Evolutionary conservation across 2,888 invertebrate genomes (phyloP), one percentile per base, ranked within the genome.

Genomic region (Zhengitettix transpicula): DNA sequence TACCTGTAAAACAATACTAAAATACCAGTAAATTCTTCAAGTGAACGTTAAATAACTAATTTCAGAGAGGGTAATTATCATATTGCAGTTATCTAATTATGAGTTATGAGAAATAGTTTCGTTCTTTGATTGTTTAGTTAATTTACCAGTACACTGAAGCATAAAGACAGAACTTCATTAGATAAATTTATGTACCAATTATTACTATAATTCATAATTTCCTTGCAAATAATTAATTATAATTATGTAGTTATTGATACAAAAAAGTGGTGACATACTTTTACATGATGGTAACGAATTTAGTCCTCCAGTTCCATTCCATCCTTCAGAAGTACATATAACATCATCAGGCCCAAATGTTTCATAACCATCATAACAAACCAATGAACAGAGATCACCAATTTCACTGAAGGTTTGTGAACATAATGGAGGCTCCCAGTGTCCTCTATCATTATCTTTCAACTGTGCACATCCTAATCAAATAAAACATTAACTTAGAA

Each of bases 281-380:
- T 40, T 57, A 40, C 60, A 60, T 14, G 57, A 41, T 12, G 61
- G 61, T 10, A 61, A 41, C 15, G 52, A 42, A 12, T 56, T 52
- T 40, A 58, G 52, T 11, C 58, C 58, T 52, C 58, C 55, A 9
- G 55, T 53, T 10, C 58, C 61, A 16, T 55, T 55, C 61, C 61
- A 61, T 10, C 61, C 61, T n/a, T 52, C 47, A n/a, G 55, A 40
- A 16, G 58, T 40, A 52, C 61, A 61, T 10, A 42, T 42, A 15
- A 58, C 54, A 40, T 47, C 53, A 11, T 56, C 53, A 40, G 58
- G 55, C 12, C 61, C 61, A 52, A 56, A 58, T 17, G 40, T 58
- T 55, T 61, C 56, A 52, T 56, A 61, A 40, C 56, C 61, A 0
- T 42, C 51, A 28, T 51, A 47, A 44, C 61, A 61, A n/a, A 40